A percentile compares a stretch with the other conserved stretches of the same genome.
These are phyloP conservation scores for Ashinkailepas kermadecensis DNA, from an alignment of 2,888 invertebrate genomes.

Conservation along the genomic window DNA sequence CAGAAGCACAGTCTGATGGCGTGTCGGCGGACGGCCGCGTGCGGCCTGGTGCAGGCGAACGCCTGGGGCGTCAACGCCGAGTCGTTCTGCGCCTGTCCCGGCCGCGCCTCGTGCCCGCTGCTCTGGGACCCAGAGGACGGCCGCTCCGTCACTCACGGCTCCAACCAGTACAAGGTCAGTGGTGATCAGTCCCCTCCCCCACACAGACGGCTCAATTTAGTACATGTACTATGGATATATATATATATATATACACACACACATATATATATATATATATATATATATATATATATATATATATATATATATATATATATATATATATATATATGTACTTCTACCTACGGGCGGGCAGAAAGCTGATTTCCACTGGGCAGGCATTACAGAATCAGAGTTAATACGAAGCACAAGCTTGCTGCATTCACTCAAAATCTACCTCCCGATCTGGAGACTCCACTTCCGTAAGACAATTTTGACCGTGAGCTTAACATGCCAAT, in stretches of 20 bases:
- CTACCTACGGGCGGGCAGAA: too few relatives aligned
- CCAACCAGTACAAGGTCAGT: constrained; percentile 36
- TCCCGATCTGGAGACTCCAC: too few relatives aligned
- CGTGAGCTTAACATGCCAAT: too few relatives aligned
- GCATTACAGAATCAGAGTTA: too few relatives aligned
- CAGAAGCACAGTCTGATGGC: neutral
- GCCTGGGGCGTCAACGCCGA: constrained; percentile 33
- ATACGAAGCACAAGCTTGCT: too few relatives aligned
- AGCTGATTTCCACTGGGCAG: too few relatives aligned
- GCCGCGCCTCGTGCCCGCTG: constrained; percentile 32
- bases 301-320: too few relatives aligned
- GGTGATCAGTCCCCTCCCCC: neutral
- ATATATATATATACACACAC: constrained; percentile 24
- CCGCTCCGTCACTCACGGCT: constrained; percentile 34
- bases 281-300: too few relatives aligned
- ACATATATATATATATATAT: neutral
- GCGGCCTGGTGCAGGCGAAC: constrained; percentile 36
- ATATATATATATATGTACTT: too few relatives aligned
- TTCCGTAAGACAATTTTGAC: too few relatives aligned
- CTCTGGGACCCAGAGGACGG: constrained; percentile 35
- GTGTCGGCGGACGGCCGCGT: constrained; percentile 33
- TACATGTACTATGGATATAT: constrained; percentile 35
- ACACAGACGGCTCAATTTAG: constrained; percentile 33
- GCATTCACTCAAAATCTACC: too few relatives aligned
- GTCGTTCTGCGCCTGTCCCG: constrained; percentile 34